Percentiles rank a stretch among this genome's conserved stretches.
Evolutionary conservation across 2,113 vertebrate genomes (phyloP).

Genomic region (Pelecanus crispus): DNA sequence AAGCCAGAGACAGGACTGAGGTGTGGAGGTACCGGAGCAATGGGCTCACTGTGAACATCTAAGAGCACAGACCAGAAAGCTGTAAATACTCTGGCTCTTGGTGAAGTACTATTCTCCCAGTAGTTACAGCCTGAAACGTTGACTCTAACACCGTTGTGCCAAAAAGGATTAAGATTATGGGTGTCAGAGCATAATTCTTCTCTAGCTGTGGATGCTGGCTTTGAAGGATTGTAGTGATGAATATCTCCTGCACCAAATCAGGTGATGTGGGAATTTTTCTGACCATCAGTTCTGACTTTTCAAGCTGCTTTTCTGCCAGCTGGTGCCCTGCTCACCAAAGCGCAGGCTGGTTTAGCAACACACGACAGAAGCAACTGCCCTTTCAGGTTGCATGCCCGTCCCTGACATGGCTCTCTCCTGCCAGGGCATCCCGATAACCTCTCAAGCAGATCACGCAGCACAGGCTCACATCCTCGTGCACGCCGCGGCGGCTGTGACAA

Average conservation of each 20-base stretch:
- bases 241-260: neutral
- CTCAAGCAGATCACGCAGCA: neutral
- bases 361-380: fast-evolving
- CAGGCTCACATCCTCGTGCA: neutral
- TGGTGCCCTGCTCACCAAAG: neutral
- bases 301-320: neutral
- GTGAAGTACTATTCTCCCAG: neutral
- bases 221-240: neutral
- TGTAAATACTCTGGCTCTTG: neutral
- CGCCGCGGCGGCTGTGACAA: fast-evolving
- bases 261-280: neutral
- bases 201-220: neutral
- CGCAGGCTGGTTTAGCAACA: neutral
- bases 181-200: neutral
- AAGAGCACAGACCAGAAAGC: neutral
- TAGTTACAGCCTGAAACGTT: neutral
- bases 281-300: neutral
- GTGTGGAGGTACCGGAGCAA: neutral
- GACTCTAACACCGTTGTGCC: neutral
- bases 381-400: neutral
- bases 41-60: neutral
- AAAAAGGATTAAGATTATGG: neutral
- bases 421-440: neutral
- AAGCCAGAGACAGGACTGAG: neutral
- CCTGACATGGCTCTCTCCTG: neutral